Base-by-base conservation (phyloP, 2,888 invertebrate genomes). In the Lobophora halterata region DNA sequence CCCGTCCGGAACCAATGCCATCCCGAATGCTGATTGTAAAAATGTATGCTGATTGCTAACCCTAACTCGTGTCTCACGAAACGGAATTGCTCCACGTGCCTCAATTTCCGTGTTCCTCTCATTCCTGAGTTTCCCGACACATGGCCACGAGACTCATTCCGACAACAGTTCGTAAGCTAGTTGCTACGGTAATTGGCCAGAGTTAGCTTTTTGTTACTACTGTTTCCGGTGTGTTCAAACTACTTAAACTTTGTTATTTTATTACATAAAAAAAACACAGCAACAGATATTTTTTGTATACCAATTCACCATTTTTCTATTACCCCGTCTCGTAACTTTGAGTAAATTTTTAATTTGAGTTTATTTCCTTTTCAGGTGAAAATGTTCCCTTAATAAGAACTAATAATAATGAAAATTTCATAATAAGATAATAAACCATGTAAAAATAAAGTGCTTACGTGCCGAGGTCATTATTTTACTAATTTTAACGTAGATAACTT, bases 91-190 rank as follows among this genome's bases (percentile, higher is more conserved):
- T 17, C 5, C 16, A 12, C 21, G 7, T 26, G 6, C 5, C 16
- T 10, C 38, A 10, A 13, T 21, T 30, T 8, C 9, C 11, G 11
- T 3, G 13, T 27, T 26, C 12, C 26, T 23, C 17, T 10, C 9
- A 7, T 33, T 25, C 25, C 8, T 14, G 23, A 8, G n/a, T 5
- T 33, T 25, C 25, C 8, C 16, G 23, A 8, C 26, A 32, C 21
- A 19, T n/a, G 1, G 3, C 7, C 12, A 27, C 17, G 13, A 8
- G 20, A 19, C 3, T 8, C 21, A 9, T 11, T 32, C 8, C 18
- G 29, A 26, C 40, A 30, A 42, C 40, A 44, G 44, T 34, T 27
- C 44, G 28, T 27, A 31, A 41, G 34, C 43, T 34, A 17, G 29
- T 45, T 24, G 28, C 12, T 36, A 30, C 9, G 30, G 45, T 35